Percentiles rank a stretch among this genome's conserved stretches.
These are phyloP conservation scores for Capitulum mitella DNA, from an alignment of 2,888 invertebrate genomes.

Conservation along the genomic window DNA sequence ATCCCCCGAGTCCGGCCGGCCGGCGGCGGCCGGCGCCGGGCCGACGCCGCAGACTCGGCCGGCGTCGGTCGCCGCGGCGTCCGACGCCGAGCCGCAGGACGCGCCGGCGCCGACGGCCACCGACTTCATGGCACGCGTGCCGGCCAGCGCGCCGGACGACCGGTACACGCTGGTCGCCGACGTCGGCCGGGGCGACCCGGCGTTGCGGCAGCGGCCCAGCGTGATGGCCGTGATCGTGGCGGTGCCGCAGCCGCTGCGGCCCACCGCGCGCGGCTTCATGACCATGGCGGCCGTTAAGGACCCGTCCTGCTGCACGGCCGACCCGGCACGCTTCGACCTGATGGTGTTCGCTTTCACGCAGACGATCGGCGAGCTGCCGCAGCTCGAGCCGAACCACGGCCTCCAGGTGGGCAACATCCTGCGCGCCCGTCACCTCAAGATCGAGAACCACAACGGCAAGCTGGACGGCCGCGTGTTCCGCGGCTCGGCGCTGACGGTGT, in stretches of 20 bases:
- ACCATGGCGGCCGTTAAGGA: neutral
- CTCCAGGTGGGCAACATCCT: neutral
- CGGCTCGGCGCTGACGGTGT: neutral
- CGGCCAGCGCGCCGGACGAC: neutral
- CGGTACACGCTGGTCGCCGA: neutral
- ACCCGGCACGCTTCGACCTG: neutral
- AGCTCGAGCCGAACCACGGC: neutral
- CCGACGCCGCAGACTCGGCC: too few relatives aligned
- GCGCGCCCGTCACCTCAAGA: neutral
- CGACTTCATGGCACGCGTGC: neutral
- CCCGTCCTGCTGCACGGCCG: neutral
- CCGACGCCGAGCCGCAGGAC: too few relatives aligned
- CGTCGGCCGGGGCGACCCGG: neutral
- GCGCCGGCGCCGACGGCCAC: neutral
- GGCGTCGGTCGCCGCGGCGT: too few relatives aligned
- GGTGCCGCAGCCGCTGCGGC: neutral
- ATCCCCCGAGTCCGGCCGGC: too few relatives aligned
- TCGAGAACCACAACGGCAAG: neutral
- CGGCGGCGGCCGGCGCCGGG: too few relatives aligned
- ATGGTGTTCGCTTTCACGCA: neutral
- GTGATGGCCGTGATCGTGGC: neutral
- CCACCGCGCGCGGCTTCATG: neutral
- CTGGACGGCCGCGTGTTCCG: conserved; percentile 16
- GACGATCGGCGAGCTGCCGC: neutral
- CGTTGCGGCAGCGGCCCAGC: neutral